Conservation (phyloP, 2,888 invertebrate species). For the Lithophane socia region DNA sequence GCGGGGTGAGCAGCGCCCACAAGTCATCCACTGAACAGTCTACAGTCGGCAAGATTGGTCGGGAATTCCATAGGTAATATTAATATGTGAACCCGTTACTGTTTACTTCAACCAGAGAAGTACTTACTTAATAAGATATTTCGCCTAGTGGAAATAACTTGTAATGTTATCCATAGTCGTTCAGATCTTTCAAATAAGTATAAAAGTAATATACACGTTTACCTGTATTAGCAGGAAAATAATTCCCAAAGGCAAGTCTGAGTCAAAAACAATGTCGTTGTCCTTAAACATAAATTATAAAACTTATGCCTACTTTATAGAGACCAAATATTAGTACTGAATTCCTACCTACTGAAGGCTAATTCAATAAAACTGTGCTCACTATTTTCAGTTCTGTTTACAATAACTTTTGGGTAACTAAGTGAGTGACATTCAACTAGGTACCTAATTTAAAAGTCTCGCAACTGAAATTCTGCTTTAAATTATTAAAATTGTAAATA, state of each 20-base stretch:
- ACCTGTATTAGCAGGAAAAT: conserved; percentile 57
- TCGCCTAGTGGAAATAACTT: conserved; percentile 10
- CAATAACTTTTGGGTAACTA: conserved; percentile 13
- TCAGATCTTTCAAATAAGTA: conserved; percentile 14
- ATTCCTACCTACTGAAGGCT: conserved; percentile 2
- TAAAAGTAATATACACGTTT: conserved; percentile 18
- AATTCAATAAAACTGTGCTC: background rate
- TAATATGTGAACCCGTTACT: conserved; percentile 7
- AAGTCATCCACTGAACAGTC: background rate
- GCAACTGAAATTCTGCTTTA: conserved; percentile 4
- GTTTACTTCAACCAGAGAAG: conserved; percentile 14
- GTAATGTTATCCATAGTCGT: background rate
- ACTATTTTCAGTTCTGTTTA: conserved; percentile 20
- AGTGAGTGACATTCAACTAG: conserved; percentile 9
- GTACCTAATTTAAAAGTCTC: conserved; percentile 11
- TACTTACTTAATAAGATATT: conserved; percentile 32
- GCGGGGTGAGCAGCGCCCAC: background rate
- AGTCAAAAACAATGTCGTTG: conserved; percentile 35
- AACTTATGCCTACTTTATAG: background rate
- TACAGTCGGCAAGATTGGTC: background rate
- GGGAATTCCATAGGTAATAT: background rate
- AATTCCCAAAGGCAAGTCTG: conserved; percentile 16
- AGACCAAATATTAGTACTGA: background rate
- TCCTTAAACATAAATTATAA: conserved; percentile 42
- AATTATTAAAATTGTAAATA: conserved; percentile 7